phyloP scores from a whole-genome alignment of 2,888 invertebrate genomes.

The Athalia rosae region DNA sequence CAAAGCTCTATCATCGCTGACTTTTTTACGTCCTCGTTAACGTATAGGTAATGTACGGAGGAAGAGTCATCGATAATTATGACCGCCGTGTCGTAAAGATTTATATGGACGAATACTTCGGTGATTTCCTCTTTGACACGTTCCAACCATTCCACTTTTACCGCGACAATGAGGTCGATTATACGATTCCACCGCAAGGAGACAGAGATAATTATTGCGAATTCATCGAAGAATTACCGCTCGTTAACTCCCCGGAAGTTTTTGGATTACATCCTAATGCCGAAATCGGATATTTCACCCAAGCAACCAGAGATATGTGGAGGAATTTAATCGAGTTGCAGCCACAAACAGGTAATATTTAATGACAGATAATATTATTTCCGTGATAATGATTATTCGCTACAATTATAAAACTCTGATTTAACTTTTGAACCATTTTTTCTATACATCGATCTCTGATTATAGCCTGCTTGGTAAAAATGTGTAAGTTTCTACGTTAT shows the following conservation, averaged over 20 bases:
- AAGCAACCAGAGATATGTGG: conserved; percentile 92
- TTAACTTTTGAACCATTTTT: conserved; percentile 11
- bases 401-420: background rate
- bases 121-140: conserved; percentile 93
- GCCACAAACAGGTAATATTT: conserved; percentile 85
- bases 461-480: conserved; percentile 40
- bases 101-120: conserved; percentile 96
- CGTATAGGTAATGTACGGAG: conserved; percentile 92
- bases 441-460: conserved; percentile 3
- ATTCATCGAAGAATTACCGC: conserved; percentile 85
- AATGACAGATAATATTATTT: background rate
- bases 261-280: conserved; percentile 97
- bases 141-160: conserved; percentile 96
- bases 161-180: conserved; percentile 83
- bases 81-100: conserved; percentile 90
- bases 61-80: conserved; percentile 93
- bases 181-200: conserved; percentile 83
- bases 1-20: background rate
- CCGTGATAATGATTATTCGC: background rate
- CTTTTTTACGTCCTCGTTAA: background rate
- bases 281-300: conserved; percentile 95
- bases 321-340: conserved; percentile 89
- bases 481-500: conserved; percentile 19
- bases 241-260: conserved; percentile 91
- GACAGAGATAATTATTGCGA: conserved; percentile 82